Base-by-base conservation (phyloP, 2,113 vertebrate genomes). In the Crypturellus undulatus region DNA sequence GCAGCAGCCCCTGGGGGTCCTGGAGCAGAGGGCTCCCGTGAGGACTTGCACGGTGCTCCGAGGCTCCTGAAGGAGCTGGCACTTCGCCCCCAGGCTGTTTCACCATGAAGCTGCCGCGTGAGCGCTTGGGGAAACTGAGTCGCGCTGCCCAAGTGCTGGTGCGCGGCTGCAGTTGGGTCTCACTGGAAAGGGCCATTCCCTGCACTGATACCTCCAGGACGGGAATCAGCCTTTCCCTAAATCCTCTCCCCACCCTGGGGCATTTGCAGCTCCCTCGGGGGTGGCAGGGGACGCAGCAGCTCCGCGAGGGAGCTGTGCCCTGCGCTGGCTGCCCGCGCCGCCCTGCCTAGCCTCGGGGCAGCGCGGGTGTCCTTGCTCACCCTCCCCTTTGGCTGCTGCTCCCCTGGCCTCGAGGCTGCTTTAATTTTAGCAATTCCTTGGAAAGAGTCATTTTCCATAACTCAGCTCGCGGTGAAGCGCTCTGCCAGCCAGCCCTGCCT, bases 381-480 rank as follows among this genome's bases (percentile, higher is more conserved):
- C 79, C 93, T 90, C 67, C 90, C 65, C 94, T 92, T 82, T 93
- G 94, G 96, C 94, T 96, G 86, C 47, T 36, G 59, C 76, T 89
- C 42, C 17, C 80, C 90, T 96, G 94, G 95, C 92, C 91, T 94
- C 34, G 0, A 67, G 65, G 89, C 91, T 0, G 59, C 95, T 94
- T 93, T 93, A 94, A 95, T 96, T 96, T 95, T 94, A 96, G 96
- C 92, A 94, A 95, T 95, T 96, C 95, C 94, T 96, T 96, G 96
- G 95, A 95, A 97, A 97, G 95, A 94, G 92, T 96, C 87, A 94
- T 96, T 97, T 96, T 97, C 96, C 95, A 96, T 96, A 97, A 94
- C 91, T 97, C 95, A 96, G 86, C 92, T 92, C 30, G 2, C 86
- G 90, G 90, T 2, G 5, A 89, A 95, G 85, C 90, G 90, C 95